phyloP scores from a whole-genome alignment of 2,113 vertebrate genomes.

The Mastomys natalensis region DNA sequence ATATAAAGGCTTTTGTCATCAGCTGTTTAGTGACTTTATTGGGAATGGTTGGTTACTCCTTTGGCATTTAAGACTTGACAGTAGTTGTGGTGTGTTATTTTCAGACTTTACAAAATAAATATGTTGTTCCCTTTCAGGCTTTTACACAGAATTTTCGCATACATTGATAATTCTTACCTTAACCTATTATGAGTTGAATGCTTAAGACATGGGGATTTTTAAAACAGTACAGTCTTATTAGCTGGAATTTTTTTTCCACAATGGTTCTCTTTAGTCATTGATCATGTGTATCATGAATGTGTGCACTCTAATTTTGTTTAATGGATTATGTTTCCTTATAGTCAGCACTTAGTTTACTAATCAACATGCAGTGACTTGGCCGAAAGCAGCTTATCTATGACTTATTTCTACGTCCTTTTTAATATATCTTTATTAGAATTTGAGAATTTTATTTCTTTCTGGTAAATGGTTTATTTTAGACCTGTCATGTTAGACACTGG shows the following conservation, averaged over 20 bases:
- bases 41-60: background rate
- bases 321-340: background rate
- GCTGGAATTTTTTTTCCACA: background rate
- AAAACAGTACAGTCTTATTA: background rate
- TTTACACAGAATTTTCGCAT: background rate
- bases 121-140: background rate
- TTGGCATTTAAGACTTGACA: background rate
- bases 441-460: background rate
- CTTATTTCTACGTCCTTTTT: background rate
- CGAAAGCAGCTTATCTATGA: background rate
- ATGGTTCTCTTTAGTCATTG: background rate
- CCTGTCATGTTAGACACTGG: background rate
- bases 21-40: background rate
- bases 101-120: background rate
- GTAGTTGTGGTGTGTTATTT: background rate
- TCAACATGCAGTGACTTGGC: background rate
- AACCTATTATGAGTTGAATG: background rate
- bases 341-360: background rate
- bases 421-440: background rate
- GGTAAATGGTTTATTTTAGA: background rate
- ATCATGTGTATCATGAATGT: background rate
- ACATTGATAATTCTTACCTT: background rate
- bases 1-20: background rate
- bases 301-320: slow-evolving; percentile 1
- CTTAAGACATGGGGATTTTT: slow-evolving; percentile 5